Evolutionary conservation across 1,140 invertebrate species (phyloP), one percentile per base, ranked within the genome.

Genomic region (Orius insidiosus): DNA sequence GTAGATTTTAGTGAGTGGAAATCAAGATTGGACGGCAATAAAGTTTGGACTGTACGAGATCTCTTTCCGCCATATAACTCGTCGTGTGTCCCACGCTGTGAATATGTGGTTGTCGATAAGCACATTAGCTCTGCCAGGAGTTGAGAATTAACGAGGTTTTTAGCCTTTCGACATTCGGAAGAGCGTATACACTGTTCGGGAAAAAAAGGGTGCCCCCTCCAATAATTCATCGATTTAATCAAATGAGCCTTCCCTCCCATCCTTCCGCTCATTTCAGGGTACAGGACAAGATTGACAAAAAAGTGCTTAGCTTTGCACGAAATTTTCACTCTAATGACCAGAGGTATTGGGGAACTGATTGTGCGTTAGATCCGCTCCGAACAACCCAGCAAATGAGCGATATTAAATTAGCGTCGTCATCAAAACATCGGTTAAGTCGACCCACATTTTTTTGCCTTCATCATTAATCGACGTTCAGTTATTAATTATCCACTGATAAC

Each of bases 381-480:
- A 36, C 35, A 11, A 36, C n/a, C 38, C 16, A 16, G 11, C 38
- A 16, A 10, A 10, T 18, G 11, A 10, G 6, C 38, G 38, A 40
- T 40, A 40, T 40, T 40, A 40, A 40, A 40, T 40, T 40, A 40
- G 38, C 38, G 16, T 40, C 38, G 38, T 40, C 38, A 40, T 40
- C 38, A 40, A 40, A 40, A 13, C 38, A 40, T 40, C 38, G 5
- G 38, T 13, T 18, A 10, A 15, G 15, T 40, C 16, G 38, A 15
- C 38, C 38, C 38, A 40, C 38, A 40, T 40, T 40, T 40, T 16
- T 36, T 36, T 9, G 3, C 35, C 35, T 24, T 24, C 3, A 24
- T n/a, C n/a, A n/a, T n/a, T n/a, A n/a, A n/a, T n/a, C n/a, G n/a
- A n/a, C n/a, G n/a, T n/a, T n/a, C n/a, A n/a, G n/a, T n/a, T n/a